Base-by-base conservation (phyloP, 2,888 invertebrate genomes). In the Pogonocherus hispidulus region DNA sequence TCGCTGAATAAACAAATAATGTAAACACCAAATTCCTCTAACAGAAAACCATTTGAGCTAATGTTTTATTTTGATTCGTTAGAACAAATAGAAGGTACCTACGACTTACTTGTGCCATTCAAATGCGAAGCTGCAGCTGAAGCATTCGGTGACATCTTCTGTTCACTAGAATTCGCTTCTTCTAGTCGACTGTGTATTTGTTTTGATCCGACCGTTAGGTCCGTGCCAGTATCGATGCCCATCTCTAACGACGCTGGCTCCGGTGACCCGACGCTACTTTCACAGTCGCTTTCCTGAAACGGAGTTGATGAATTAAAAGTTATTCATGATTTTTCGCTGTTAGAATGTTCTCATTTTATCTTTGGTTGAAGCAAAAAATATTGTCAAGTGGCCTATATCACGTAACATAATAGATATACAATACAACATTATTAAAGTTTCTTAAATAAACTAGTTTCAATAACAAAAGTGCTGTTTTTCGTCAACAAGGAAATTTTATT, bases 251-350 rank as follows among this genome's bases (percentile, higher is more conserved):
- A 87, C 47, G 84, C 85, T 44, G 86, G 85, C 76, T 90, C 90
- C 82, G 90, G 90, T 80, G 90, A 90, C 78, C 90, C 89, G 81
- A 89, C 88, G 82, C 89, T 89, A 85, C 90, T 90, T 85, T 90
- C 89, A 83, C 90, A 88, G 79, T 90, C 90, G 81, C 90, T 90
- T 85, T 90, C 91, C 88, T 90, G 88, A 83, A 83, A 84, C 54
- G 72, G 79, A 76, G 71, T 4, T 9, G 5, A 27, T n/a, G 6
- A 49, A 22, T 2, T 49, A 22, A 49, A 46, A 46, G 27, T 27
- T n/a, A n/a, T 32, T 6, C 32, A 32, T 32, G 9, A 6, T 32
- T 6, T 32, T 32, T 6, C 9, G 32, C 4, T 9, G 32, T 32
- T 32, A 32, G 9, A 32, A 4, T 32, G 9, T 32, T 32, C 9